Percentiles rank a stretch among this genome's conserved stretches.
phyloP scores from a whole-genome alignment of 2,113 vertebrate genomes.

The Myotis davidii region DNA sequence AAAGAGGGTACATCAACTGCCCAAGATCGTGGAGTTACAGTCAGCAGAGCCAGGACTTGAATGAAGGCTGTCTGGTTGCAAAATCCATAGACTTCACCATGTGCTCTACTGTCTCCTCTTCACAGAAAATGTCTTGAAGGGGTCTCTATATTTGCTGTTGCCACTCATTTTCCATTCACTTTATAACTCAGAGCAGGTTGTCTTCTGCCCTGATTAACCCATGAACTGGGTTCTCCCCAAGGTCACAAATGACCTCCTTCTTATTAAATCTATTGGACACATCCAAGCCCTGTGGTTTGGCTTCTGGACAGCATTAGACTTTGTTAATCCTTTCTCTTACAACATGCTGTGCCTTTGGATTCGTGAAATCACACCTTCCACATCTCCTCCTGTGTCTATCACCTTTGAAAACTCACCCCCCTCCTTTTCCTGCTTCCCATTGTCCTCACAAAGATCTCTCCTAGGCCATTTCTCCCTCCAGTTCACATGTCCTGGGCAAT shows the following conservation, averaged over 20 bases:
- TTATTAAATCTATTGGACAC: no score
- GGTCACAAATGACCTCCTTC: neutral
- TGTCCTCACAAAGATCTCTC: neutral
- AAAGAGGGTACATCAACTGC: neutral
- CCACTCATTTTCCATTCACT: neutral
- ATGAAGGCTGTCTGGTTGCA: neutral
- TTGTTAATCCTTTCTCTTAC: neutral
- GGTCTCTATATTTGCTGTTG: neutral
- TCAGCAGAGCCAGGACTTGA: neutral
- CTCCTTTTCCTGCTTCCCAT: neutral
- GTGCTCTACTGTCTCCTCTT: neutral
- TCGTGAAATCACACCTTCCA: neutral
- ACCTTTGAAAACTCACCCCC: neutral
- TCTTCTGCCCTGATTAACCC: neutral
- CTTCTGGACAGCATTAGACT: neutral
- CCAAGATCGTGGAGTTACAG: neutral
- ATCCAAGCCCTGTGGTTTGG: neutral
- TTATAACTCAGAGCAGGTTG: neutral
- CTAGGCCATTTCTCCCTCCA: neutral
- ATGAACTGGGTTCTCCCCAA: neutral
- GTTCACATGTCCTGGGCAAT: neutral
- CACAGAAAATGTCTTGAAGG: neutral
- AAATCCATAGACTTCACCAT: accelerated
- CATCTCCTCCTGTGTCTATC: neutral
- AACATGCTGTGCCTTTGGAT: neutral